Conservation (phyloP, 2,888 invertebrate species). For the Stegophylla sp. region DNA sequence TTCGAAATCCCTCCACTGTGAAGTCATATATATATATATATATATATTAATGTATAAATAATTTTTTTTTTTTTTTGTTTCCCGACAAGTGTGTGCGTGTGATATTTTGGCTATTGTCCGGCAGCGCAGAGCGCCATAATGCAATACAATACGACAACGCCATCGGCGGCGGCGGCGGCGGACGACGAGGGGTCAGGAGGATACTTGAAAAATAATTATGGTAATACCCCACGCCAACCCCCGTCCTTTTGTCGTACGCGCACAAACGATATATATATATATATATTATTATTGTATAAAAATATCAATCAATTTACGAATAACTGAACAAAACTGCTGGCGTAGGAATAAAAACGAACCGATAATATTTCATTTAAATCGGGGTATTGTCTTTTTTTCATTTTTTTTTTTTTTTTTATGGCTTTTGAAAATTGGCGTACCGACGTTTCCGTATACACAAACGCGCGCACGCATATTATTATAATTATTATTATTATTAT, state of each 20-base stretch:
- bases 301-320: constrained; percentile 19
- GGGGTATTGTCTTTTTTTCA: background rate
- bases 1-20: background rate
- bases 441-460: background rate
- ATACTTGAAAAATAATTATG: constrained; percentile 8
- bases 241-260: background rate
- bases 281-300: background rate
- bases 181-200: no score
- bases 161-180: background rate
- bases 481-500: no score
- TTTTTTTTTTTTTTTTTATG: constrained; percentile 3
- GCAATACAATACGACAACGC: background rate
- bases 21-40: background rate
- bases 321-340: background rate
- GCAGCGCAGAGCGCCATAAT: background rate
- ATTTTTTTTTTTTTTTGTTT: constrained; percentile 1
- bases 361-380: background rate
- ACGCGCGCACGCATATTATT: background rate
- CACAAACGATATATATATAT: background rate
- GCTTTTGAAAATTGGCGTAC: constrained; percentile 23
- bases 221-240: background rate
- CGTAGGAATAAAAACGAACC: background rate
- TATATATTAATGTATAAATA: background rate
- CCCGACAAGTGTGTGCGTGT: constrained; percentile 15
- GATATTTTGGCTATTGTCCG: constrained; percentile 36